These are phyloP conservation scores for Otus sunia DNA, from an alignment of 2,113 vertebrate species.

Conservation along the genomic window DNA sequence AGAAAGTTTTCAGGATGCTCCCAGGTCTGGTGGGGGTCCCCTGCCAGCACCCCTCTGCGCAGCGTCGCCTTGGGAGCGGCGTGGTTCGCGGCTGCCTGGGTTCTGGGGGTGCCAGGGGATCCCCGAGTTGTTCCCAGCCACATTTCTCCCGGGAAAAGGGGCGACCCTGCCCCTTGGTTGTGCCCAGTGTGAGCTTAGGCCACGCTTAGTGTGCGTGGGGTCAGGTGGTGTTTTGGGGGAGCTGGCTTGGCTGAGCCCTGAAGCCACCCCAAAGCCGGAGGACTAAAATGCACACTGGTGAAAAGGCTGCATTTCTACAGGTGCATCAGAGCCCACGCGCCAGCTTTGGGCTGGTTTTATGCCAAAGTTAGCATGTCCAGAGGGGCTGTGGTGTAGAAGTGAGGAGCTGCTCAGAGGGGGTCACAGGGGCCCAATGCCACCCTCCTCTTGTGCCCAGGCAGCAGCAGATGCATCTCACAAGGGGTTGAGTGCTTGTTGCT, in stretches of 20 bases:
- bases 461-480: neutral
- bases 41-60: fast-evolving
- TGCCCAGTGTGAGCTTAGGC: fast-evolving
- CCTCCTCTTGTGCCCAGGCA: neutral
- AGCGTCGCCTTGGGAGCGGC: fast-evolving
- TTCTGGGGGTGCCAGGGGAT: fast-evolving
- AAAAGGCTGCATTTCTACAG: fast-evolving
- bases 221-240: neutral
- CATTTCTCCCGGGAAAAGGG: fast-evolving
- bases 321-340: neutral
- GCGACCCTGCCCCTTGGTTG: fast-evolving
- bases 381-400: neutral
- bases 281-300: fast-evolving
- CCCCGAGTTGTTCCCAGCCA: fast-evolving
- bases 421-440: fast-evolving
- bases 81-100: neutral
- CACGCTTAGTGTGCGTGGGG: fast-evolving
- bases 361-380: fast-evolving
- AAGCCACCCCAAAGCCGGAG: neutral
- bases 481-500: neutral
- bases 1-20: neutral
- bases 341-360: neutral
- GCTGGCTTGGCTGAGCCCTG: neutral
- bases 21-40: neutral
- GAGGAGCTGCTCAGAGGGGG: neutral